phyloP scores from a whole-genome alignment of 2,797 vertebrate genomes.

The Hydrocynus forskahlii region DNA sequence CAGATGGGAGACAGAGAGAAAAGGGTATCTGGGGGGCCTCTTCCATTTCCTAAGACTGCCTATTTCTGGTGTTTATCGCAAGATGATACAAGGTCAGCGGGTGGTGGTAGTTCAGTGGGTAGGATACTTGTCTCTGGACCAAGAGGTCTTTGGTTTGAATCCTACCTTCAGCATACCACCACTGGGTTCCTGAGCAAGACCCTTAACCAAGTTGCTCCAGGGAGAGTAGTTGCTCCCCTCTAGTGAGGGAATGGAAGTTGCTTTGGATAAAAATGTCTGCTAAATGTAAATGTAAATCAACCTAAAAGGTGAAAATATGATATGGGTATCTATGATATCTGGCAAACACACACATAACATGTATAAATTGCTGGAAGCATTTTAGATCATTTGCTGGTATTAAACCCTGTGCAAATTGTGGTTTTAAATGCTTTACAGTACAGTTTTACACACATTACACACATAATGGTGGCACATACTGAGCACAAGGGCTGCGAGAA shows the following conservation, averaged over 20 bases:
- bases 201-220: too few species aligned
- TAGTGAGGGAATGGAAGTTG: too few species aligned
- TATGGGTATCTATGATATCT: background rate
- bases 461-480: background rate
- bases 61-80: conserved; percentile 7
- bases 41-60: conserved; percentile 3
- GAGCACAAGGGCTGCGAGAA: too few species aligned
- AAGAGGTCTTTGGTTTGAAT: too few species aligned
- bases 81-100: conserved; percentile 18
- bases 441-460: background rate
- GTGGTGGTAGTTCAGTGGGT: too few species aligned
- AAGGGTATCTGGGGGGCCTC: background rate
- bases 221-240: too few species aligned
- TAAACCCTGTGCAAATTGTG: background rate
- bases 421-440: background rate
- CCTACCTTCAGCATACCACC: too few species aligned
- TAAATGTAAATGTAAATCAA: background rate
- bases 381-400: background rate
- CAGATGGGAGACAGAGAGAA: too few species aligned
- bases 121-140: too few species aligned
- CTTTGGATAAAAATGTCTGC: too few species aligned
- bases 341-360: conserved; percentile 12
- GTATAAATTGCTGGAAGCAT: conserved; percentile 5
- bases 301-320: conserved; percentile 28
- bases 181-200: too few species aligned